Base-by-base conservation (phyloP, 1,140 invertebrate genomes). In the Eriocheir sinensis region DNA sequence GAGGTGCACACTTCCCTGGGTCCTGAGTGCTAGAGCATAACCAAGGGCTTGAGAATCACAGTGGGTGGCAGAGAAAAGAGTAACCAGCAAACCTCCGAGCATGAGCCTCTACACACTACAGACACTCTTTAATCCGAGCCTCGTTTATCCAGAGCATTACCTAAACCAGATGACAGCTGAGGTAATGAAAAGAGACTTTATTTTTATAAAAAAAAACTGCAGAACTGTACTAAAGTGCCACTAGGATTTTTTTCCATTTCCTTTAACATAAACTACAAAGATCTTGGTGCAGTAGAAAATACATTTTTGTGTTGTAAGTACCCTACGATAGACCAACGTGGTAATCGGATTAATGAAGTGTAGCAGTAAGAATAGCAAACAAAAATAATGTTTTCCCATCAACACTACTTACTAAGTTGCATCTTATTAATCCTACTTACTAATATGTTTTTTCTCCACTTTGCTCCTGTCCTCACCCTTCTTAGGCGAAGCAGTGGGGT, bases 381-480 rank as follows among this genome's bases (percentile, higher is more conserved):
- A 93, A 88, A 95, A 40, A 86, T 89, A 48, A 81, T 80, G 79
- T 81, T 91, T 91, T 95, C 89, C 81, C 89, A 91, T 48, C 89
- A 81, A 92, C 30, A 88, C 83, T 86, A 95, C 60, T 94, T 92
- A 94, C 92, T 93, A 93, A 38, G 60, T 93, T 93, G 44, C 80
- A 91, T 88, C 79, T 95, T 92, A 79, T 91, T 72, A 91, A 79
- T 94, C 90, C 93, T 96, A 96, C 95, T 96, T 96, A 96, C 95
- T 96, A 96, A 95, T 95, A 44, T 89, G 72, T 94, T 95, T 96
- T 95, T 95, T 96, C 80, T 96, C 95, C 83, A 93, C 95, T 94
- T 95, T 95, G 92, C 93, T 96, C 95, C 94, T 96, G 92, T 95
- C 94, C 91, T 96, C 95, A 92, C 94, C 94, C 95, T 95, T 95